Evolutionary conservation across 2,888 invertebrate genomes (phyloP), one percentile per base, ranked within the genome.

Genomic region (Endotricha flammealis): DNA sequence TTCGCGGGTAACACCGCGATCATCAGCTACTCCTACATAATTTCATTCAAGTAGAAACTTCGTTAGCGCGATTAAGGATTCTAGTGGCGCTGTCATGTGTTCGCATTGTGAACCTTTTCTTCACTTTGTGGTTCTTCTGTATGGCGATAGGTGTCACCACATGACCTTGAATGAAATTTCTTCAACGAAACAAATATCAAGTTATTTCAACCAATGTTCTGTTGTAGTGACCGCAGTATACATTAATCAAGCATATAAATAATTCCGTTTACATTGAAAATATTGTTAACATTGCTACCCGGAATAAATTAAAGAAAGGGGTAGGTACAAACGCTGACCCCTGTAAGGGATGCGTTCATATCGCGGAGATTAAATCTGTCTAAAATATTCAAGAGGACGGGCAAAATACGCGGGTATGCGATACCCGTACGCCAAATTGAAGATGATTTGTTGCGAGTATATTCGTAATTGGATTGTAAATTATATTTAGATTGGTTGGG

Each of bases 321-420:
- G 16, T 14, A 14, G 25, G 16, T 32, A 12, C n/a, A 24, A 27
- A 17, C 20, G 27, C 14, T 27, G 25, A 33, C 25, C 33, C 17
- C 8, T 11, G 11, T 3, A 27, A 25, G 23, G 20, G 27, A 2
- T 12, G 9, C 16, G 25, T 10, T 14, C 9, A 64, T n/a, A n/a
- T 66, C 57, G 46, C 48, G 27, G 41, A 58, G 57, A 68, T 69
- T 63, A 60, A 65, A 66, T 60, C 53, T 53, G 46, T 50, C 50
- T 49, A 46, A 48, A 57, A 64, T 64, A 62, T 64, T 57, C 49
- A 44, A 46, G 39, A 34, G 55, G 51, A 60, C 58, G 53, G 58
- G 52, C 50, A 42, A 32, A 36, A 28, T 16, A 34, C 43, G 32
- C 42, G 53, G 50, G 46, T 46, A 43, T 55, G 48, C 56, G 57